Percentiles rank a stretch among this genome's conserved stretches.
Evolutionary conservation across 64 coral and sea anemone species (phyloP).

Genomic region (Montipora sp.): DNA sequence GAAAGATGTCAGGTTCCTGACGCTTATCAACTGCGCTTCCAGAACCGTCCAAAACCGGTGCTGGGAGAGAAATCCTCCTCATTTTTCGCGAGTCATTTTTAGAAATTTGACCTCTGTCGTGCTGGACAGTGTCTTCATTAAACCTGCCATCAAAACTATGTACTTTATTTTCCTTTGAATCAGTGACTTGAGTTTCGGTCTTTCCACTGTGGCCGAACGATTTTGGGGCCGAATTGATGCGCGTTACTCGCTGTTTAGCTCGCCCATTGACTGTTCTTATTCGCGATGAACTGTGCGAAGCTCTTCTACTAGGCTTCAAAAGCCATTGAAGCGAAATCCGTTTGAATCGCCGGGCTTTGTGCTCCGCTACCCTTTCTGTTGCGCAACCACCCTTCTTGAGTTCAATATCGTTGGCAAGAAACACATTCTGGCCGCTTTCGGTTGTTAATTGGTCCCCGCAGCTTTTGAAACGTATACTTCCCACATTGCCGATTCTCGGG

Average conservation of each 20-base stretch:
- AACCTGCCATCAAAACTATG: not conserved
- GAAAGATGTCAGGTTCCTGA: not conserved
- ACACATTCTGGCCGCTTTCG: not conserved
- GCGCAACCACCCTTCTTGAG: not conserved
- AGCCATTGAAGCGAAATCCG: conserved; percentile 72
- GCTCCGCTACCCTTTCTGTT: not conserved
- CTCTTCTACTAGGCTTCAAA: conserved; percentile 48
- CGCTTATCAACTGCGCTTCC: not conserved
- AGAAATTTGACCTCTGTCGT: not conserved
- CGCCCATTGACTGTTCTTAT: not conserved
- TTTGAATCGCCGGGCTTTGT: conserved; percentile 52
- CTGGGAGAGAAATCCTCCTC: conserved; percentile 57
- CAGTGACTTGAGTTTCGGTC: conserved; percentile 3
- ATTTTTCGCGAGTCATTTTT: conserved; percentile 6
- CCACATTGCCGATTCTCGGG: not conserved
- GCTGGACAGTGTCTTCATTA: not conserved
- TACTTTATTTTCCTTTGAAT: not conserved
- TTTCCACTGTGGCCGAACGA: conserved; percentile 30
- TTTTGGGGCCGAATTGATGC: conserved; percentile 87
- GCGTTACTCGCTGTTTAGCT: conserved; percentile 53
- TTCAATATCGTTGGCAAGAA: not conserved
- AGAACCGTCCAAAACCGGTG: conserved; percentile 7
- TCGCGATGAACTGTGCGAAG: conserved; percentile 36
- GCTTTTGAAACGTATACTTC: conserved; percentile 40
- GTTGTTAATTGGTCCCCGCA: not conserved